Conservation (phyloP, 2,888 invertebrate species). For the Drosophila falleni region DNA sequence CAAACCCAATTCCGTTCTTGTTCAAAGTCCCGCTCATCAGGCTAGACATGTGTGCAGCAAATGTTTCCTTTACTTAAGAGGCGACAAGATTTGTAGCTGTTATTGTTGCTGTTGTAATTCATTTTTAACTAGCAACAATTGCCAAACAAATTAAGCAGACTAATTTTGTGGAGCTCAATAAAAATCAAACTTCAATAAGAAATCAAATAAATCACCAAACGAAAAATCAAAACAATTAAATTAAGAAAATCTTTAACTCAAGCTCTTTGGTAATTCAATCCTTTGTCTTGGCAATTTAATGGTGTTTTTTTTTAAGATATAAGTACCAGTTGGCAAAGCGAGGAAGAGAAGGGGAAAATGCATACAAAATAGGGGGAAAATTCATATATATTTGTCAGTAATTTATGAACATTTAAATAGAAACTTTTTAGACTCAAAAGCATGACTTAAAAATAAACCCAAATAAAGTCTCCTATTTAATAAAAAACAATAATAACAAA, state of each 20-base stretch:
- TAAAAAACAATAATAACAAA: no score
- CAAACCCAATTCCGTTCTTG: not conserved
- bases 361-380: not conserved
- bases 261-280: constrained; percentile 57
- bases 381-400: not conserved
- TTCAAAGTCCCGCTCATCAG: constrained; percentile 2
- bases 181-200: constrained; percentile 40
- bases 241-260: constrained; percentile 14
- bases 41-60: constrained; percentile 73
- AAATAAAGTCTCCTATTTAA: no score
- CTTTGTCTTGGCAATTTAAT: constrained; percentile 54
- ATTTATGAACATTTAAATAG: not conserved
- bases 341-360: not conserved
- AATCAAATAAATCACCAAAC: constrained; percentile 52
- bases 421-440: no score
- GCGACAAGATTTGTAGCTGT: constrained; percentile 47
- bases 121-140: constrained; percentile 58
- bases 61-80: constrained; percentile 57
- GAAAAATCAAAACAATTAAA: constrained; percentile 56
- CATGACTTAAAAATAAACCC: no score
- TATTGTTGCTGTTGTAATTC: constrained; percentile 18
- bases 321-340: not conserved
- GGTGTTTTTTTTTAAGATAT: constrained; percentile 31
- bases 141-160: constrained; percentile 54
- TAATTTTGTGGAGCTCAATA: constrained; percentile 59